Percentiles rank a stretch among this genome's conserved stretches.
Evolutionary conservation across 2,113 vertebrate genomes (phyloP).

Genomic region (Smithornis capensis): DNA sequence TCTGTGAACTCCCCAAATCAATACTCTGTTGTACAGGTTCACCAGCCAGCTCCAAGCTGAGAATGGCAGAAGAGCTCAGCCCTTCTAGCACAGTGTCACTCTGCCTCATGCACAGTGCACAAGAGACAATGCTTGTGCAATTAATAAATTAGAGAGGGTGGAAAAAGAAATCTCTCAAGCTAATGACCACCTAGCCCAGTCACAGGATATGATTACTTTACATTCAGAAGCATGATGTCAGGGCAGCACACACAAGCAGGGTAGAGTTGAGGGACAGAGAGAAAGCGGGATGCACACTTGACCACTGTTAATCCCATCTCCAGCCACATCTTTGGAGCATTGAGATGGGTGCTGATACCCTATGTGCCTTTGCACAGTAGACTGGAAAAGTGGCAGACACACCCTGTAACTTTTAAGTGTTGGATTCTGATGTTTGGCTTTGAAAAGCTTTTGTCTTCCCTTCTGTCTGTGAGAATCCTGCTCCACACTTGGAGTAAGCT

Average conservation of each 20-base stretch:
- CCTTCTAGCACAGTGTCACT: not conserved
- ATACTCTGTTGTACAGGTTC: not conserved
- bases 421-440: not conserved
- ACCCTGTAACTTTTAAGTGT: not conserved
- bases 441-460: not conserved
- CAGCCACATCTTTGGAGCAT: rapidly evolving
- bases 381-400: not conserved
- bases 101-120: rapidly evolving
- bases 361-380: rapidly evolving
- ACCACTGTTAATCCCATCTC: not conserved
- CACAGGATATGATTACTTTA: not conserved
- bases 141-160: not conserved
- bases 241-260: not conserved
- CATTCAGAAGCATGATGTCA: not conserved
- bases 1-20: not conserved
- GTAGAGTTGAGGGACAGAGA: not conserved
- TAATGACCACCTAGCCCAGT: not conserved
- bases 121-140: not conserved
- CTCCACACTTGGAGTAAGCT: not conserved
- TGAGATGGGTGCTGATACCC: not conserved
- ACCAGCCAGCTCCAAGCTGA: not conserved
- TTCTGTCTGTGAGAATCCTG: not conserved
- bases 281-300: not conserved
- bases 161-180: not conserved
- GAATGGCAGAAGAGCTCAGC: not conserved